phyloP scores from a whole-genome alignment of 2,113 vertebrate genomes.

The Pipra filicauda region DNA sequence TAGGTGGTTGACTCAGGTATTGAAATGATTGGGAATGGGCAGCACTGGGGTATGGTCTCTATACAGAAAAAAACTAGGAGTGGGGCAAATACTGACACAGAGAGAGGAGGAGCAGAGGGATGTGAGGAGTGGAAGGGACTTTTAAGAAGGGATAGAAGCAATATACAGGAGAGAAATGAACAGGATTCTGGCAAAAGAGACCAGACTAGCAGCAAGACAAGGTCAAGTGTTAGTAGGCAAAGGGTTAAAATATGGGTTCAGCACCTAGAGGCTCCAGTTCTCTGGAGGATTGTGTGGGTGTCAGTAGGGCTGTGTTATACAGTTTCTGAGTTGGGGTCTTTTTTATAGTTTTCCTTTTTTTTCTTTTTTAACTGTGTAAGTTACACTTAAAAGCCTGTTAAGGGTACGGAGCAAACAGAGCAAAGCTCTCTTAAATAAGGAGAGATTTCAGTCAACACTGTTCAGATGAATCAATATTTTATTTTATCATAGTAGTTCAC shows the following conservation, averaged over 20 bases:
- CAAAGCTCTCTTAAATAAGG: not conserved
- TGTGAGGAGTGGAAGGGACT: not conserved
- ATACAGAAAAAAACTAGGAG: not conserved
- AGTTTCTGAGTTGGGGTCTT: not conserved
- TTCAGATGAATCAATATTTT: constrained; percentile 31
- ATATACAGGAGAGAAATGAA: no score
- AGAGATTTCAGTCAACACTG: not conserved
- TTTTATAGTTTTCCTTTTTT: not conserved
- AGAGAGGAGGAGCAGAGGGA: not conserved
- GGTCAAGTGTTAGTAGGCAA: not conserved
- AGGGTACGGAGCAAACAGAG: not conserved
- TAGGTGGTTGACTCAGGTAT: not conserved
- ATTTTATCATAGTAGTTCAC: constrained; percentile 9
- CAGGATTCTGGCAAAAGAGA: not conserved
- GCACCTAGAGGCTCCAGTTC: not conserved
- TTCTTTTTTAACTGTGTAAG: not conserved
- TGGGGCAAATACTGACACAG: not conserved
- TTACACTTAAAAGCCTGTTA: not conserved
- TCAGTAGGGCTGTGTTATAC: not conserved
- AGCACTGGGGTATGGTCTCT: not conserved
- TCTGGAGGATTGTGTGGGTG: not conserved
- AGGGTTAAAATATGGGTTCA: not conserved
- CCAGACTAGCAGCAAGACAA: not conserved
- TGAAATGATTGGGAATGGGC: not conserved
- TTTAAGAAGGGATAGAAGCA: not conserved